Evolutionary conservation across 2,113 vertebrate genomes (phyloP), one percentile per base, ranked within the genome.

Genomic region (Lampris megalopsis): DNA sequence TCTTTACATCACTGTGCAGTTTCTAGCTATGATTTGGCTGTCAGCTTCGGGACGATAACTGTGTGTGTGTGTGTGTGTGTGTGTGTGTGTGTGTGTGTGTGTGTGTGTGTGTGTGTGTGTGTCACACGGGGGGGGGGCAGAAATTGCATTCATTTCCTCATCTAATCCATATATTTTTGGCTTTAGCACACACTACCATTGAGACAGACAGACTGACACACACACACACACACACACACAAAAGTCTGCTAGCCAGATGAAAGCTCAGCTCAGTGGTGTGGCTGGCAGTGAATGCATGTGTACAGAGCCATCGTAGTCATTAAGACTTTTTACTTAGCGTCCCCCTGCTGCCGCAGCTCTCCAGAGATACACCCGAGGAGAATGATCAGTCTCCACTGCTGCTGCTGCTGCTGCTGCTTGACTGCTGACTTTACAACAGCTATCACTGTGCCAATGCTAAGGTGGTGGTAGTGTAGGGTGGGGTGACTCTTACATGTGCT

Each of bases 211-310:
- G 7, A 67, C 49, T 54, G 37, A 67, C 50, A 72, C 50, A 3
- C 74, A 61, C 63, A 52, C 60, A 65, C 61, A 59, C 76, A 68
- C n/a, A 36, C 5, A 5, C 68, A 47, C 40, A 69, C 2, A 49
- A 69, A 84, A 59, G 77, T 76, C 82, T 90, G 84, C 80, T 67
- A 61, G 83, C 71, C 89, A 92, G 81, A 91, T 92, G 92, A 79
- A 83, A 80, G 83, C 82, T 79, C 61, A 85, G 80, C 85, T 77
- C 89, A 78, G 85, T 83, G 88, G 82, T 81, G 81, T 79, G 73
- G 85, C 63, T 77, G 80, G 75, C 74, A 50, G 71, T 86, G 80
- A 88, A 88, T 87, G 77, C 83, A 91, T 90, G 86, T 91, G 87
- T 86, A 24, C 24, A 24, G 24, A 87, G 77, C 75, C 71, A 40